A percentile compares a stretch with the other conserved stretches of the same genome.
Evolutionary conservation across 1,140 invertebrate genomes (phyloP).

Genomic region (Lepidurus couesii): DNA sequence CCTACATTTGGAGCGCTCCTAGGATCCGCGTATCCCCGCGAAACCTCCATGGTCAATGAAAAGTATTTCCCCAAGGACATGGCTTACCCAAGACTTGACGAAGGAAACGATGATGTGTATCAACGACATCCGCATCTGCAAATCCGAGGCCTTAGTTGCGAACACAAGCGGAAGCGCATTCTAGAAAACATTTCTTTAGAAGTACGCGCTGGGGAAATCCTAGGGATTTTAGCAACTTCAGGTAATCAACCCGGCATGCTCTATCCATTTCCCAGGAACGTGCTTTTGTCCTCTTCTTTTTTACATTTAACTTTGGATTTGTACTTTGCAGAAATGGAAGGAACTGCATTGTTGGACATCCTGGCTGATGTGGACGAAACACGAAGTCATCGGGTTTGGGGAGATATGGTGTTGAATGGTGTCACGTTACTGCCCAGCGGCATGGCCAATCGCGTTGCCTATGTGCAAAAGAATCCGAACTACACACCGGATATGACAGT

Average conservation of each 20-base stretch:
- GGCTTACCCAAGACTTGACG: slow-evolving; percentile 32
- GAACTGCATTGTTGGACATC: slow-evolving; percentile 72
- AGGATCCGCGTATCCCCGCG: slow-evolving; percentile 33
- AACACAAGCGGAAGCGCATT: slow-evolving; percentile 43
- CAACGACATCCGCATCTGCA: slow-evolving; percentile 56
- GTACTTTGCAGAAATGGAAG: slow-evolving; percentile 56
- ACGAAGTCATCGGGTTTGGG: slow-evolving; percentile 53
- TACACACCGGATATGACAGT: slow-evolving; percentile 68
- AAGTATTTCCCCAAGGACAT: slow-evolving; percentile 41
- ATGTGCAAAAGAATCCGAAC: slow-evolving; percentile 56
- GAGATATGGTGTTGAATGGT: slow-evolving; percentile 81
- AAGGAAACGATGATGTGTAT: slow-evolving; percentile 33
- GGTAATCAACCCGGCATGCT: slow-evolving; percentile 43
- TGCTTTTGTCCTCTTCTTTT: slow-evolving; percentile 14
- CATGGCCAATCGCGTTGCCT: slow-evolving; percentile 58
- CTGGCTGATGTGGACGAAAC: slow-evolving; percentile 58
- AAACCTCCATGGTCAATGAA: slow-evolving; percentile 41
- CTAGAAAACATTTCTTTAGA: slow-evolving; percentile 71
- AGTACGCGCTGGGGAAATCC: slow-evolving; percentile 78
- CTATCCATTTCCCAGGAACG: background rate
- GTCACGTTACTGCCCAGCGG: slow-evolving; percentile 63
- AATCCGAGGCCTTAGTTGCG: slow-evolving; percentile 51
- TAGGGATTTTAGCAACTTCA: slow-evolving; percentile 78
- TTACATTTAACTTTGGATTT: slow-evolving; percentile 24
- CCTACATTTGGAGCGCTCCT: background rate